A percentile compares a stretch with the other conserved stretches of the same genome.
phyloP scores from a whole-genome alignment of 1,140 invertebrate genomes.

The Drosophila pseudoobscura region DNA sequence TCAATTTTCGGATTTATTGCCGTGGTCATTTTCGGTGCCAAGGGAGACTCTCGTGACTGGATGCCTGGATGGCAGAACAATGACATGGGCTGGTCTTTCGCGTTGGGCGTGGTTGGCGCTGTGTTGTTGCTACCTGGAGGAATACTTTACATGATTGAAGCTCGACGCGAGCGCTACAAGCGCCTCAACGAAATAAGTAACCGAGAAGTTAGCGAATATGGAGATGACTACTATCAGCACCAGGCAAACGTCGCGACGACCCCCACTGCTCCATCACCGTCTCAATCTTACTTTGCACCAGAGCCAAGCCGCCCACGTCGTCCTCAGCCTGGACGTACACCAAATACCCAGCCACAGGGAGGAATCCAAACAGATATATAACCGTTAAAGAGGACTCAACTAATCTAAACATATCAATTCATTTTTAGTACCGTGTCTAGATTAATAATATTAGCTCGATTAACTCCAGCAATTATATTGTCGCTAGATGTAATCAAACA shows the following conservation, averaged over 20 bases:
- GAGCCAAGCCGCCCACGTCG: constrained; percentile 75
- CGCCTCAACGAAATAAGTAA: constrained; percentile 87
- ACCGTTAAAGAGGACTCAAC: not conserved
- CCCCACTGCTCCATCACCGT: constrained; percentile 66
- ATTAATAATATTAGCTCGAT: not conserved
- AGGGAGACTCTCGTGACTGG: constrained; percentile 96
- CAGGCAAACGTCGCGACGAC: constrained; percentile 49
- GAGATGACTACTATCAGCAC: constrained; percentile 84
- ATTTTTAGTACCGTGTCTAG: not conserved
- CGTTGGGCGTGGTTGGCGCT: constrained; percentile 91
- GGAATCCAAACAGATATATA: constrained; percentile 79
- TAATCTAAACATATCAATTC: not conserved
- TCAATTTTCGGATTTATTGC: constrained; percentile 89
- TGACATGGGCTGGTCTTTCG: constrained; percentile 96
- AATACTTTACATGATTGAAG: constrained; percentile 92
- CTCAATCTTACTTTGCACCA: constrained; percentile 68
- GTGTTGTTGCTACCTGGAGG: constrained; percentile 89
- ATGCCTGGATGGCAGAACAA: constrained; percentile 98
- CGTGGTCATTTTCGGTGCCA: constrained; percentile 90
- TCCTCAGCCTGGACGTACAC: constrained; percentile 61
- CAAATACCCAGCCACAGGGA: constrained; percentile 48
- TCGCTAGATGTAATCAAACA: not conserved
- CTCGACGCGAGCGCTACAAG: constrained; percentile 89
- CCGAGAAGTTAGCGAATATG: constrained; percentile 86
- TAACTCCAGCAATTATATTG: not conserved